These are phyloP conservation scores for Galeopterus variegatus DNA, from an alignment of 2,113 vertebrate genomes.

Conservation along the genomic window DNA sequence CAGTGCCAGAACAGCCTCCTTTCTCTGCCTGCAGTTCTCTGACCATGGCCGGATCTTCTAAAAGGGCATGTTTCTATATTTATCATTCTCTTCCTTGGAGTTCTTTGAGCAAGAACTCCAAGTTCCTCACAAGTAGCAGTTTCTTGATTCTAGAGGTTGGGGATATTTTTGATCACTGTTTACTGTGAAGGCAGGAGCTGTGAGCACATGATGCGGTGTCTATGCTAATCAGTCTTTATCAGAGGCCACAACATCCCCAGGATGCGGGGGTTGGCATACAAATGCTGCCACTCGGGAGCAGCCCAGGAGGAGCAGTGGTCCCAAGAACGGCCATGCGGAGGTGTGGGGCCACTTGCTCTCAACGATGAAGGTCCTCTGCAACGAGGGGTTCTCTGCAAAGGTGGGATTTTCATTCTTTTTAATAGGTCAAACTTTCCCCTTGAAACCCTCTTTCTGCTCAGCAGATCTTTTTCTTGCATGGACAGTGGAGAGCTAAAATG, in stretches of 20 bases:
- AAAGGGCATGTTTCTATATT: slow-evolving; percentile 67
- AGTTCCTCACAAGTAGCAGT: neutral
- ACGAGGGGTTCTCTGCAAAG: neutral
- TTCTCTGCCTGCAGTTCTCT: neutral
- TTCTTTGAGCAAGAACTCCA: slow-evolving; percentile 30
- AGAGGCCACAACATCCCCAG: neutral
- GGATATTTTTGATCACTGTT: slow-evolving; percentile 43
- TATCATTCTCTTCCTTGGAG: neutral
- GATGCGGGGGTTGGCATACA: neutral
- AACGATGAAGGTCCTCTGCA: neutral
- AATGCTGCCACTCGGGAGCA: accelerated
- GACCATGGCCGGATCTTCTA: neutral
- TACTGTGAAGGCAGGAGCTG: neutral
- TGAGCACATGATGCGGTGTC: accelerated
- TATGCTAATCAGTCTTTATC: accelerated
- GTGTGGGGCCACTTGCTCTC: neutral
- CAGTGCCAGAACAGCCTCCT: neutral
- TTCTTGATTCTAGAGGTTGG: neutral
- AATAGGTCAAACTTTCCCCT: neutral
- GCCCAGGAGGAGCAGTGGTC: accelerated
- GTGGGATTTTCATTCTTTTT: neutral
- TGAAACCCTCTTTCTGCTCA: neutral
- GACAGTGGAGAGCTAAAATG: neutral
- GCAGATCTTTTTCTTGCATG: neutral
- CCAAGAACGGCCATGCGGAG: accelerated